Evolutionary conservation across 2,113 vertebrate species (phyloP).

Genomic region (Ellobius talpinus): DNA sequence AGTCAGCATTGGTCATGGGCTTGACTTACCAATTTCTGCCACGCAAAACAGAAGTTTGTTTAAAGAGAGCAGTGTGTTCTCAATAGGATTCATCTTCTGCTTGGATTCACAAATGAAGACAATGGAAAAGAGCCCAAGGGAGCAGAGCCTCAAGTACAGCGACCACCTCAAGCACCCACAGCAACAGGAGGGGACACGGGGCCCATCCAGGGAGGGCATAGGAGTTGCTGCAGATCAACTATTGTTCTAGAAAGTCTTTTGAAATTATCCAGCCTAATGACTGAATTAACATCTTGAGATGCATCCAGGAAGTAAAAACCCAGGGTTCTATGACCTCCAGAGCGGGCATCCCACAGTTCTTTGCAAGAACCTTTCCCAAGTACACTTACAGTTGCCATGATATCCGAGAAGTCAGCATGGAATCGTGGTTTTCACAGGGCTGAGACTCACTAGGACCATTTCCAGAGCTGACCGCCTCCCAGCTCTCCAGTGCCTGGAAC

Average conservation of each 20-base stretch:
- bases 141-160: background rate
- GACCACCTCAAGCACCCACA: background rate
- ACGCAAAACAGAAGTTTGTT: background rate
- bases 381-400: background rate
- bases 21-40: background rate
- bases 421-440: background rate
- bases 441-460: slow-evolving; percentile 13
- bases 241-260: background rate
- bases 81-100: background rate
- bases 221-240: background rate
- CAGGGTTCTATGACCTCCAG: background rate
- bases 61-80: background rate
- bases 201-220: background rate
- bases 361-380: background rate
- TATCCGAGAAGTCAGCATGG: background rate
- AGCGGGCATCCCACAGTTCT: background rate
- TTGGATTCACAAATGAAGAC: slow-evolving; percentile 42
- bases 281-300: background rate
- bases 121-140: background rate
- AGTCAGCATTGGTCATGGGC: background rate
- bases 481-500: background rate
- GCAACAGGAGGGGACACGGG: background rate
- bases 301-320: slow-evolving; percentile 23
- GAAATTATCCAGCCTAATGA: background rate
- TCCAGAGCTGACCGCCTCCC: background rate